Conservation (phyloP, 2,113 vertebrate genomes). For the Scophthalmus maximus region DNA sequence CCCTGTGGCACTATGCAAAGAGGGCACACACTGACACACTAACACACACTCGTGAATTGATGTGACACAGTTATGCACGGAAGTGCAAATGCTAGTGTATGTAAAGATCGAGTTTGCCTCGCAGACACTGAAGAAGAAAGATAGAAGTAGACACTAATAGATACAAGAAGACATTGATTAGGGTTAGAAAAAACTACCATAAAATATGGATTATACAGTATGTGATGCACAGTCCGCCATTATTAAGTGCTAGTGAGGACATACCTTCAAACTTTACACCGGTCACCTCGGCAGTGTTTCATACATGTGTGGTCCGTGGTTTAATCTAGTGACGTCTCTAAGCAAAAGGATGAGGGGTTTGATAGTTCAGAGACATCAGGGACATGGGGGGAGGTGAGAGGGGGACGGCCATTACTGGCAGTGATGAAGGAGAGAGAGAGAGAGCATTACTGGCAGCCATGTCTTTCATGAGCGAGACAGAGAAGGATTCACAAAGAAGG, state of each 20-base stretch:
- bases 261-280: background rate
- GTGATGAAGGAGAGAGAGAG: slow-evolving; percentile 77
- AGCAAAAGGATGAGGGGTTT: slow-evolving; percentile 18
- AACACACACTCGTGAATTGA: slow-evolving; percentile 76
- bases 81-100: slow-evolving; percentile 43
- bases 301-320: background rate
- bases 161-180: no score
- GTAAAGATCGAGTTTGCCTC: no score
- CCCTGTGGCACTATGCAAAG: slow-evolving; percentile 70
- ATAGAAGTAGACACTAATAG: slow-evolving; percentile 10
- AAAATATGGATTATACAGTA: background rate
- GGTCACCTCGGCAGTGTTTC: no score
- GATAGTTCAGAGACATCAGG: slow-evolving; percentile 48
- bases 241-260: background rate
- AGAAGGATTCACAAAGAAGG: slow-evolving; percentile 80
- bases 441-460: slow-evolving; percentile 83
- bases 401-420: slow-evolving; percentile 83
- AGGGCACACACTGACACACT: slow-evolving; percentile 84
- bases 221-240: background rate
- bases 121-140: slow-evolving; percentile 33
- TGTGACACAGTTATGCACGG: slow-evolving; percentile 80
- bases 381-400: slow-evolving; percentile 37
- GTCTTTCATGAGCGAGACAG: slow-evolving; percentile 85
- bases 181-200: background rate
- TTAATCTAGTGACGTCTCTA: background rate